Conservation (phyloP, 2,888 invertebrate genomes). For the Cosmorhoe ocellata region DNA sequence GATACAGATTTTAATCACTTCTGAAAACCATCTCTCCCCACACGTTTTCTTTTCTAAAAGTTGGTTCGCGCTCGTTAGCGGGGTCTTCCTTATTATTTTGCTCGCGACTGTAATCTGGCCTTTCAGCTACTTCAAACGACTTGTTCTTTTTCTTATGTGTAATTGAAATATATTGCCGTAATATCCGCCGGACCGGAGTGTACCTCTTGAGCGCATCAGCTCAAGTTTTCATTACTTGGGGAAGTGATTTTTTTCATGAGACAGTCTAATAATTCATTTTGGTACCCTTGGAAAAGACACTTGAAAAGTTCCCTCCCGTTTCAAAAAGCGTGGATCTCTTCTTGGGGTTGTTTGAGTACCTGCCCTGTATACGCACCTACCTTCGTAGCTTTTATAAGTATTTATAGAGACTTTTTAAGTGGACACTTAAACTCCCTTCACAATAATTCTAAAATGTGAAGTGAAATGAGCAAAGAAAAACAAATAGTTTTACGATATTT, state of each 20-base stretch:
- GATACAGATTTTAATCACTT: constrained; percentile 56
- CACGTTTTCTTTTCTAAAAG: constrained; percentile 70
- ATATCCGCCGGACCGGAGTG: constrained; percentile 78
- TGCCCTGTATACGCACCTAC: constrained; percentile 9
- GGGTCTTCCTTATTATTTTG: constrained; percentile 76
- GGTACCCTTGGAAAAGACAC: constrained; percentile 60
- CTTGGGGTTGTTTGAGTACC: constrained; percentile 37
- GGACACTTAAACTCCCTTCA: constrained; percentile 1
- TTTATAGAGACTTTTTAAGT: neutral
- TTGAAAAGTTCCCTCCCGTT: constrained; percentile 61
- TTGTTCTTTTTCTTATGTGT: constrained; percentile 82
- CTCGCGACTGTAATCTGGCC: constrained; percentile 76
- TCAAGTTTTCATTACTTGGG: constrained; percentile 78
- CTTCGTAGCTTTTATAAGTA: constrained; percentile 5
- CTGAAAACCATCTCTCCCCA: constrained; percentile 55
- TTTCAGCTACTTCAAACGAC: constrained; percentile 81
- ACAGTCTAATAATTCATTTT: constrained; percentile 80
- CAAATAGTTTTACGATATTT: too few species aligned
- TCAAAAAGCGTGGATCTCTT: constrained; percentile 50
- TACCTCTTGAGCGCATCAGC: constrained; percentile 76
- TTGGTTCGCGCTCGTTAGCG: constrained; percentile 72
- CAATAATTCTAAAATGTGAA: neutral
- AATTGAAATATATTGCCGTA: constrained; percentile 83
- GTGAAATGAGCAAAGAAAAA: too few species aligned
- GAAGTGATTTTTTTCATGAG: constrained; percentile 76